phyloP scores from a whole-genome alignment of 2,888 invertebrate species.

The Drosophila helvetica region DNA sequence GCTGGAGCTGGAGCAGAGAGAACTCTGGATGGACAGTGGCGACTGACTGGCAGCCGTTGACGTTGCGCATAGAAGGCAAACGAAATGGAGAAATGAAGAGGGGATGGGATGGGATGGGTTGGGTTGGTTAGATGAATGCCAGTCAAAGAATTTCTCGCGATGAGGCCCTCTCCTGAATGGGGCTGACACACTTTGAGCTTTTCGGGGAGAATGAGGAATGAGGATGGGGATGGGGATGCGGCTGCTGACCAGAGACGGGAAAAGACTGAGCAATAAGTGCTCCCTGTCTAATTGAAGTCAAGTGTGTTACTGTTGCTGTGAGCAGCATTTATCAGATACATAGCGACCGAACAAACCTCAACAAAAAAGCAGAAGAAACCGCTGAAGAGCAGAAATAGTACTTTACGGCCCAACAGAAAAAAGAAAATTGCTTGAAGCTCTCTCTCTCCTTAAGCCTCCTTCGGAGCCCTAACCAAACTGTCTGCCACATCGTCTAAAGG shows the following conservation, averaged over 20 bases:
- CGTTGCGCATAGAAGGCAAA: slow-evolving; percentile 29
- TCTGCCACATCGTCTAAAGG: slow-evolving; percentile 75
- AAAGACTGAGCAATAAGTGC: slow-evolving; percentile 29
- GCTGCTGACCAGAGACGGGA: slow-evolving; percentile 27
- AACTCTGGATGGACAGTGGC: slow-evolving; percentile 42
- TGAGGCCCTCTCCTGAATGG: slow-evolving; percentile 35
- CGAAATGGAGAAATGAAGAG: slow-evolving; percentile 30
- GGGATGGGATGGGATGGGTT: neutral
- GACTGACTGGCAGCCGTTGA: slow-evolving; percentile 43
- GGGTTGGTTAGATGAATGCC: slow-evolving; percentile 37
- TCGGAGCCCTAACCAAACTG: slow-evolving; percentile 38
- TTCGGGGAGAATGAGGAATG: slow-evolving; percentile 29
- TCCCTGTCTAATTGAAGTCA: slow-evolving; percentile 71
- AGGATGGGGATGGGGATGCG: too few species aligned
- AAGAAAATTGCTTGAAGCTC: slow-evolving; percentile 43
- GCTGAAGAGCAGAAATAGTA: slow-evolving; percentile 33
- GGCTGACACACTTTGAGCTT: slow-evolving; percentile 50
- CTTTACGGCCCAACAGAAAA: slow-evolving; percentile 52
- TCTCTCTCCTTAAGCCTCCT: neutral
- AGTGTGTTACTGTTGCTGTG: slow-evolving; percentile 60
- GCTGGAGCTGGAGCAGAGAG: slow-evolving; percentile 21
- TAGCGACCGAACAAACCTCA: slow-evolving; percentile 25
- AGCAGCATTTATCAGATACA: slow-evolving; percentile 49
- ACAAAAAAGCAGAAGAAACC: slow-evolving; percentile 35
- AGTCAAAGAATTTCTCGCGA: slow-evolving; percentile 29